Conservation (phyloP, 1,140 invertebrate genomes). For the Mya arenaria region DNA sequence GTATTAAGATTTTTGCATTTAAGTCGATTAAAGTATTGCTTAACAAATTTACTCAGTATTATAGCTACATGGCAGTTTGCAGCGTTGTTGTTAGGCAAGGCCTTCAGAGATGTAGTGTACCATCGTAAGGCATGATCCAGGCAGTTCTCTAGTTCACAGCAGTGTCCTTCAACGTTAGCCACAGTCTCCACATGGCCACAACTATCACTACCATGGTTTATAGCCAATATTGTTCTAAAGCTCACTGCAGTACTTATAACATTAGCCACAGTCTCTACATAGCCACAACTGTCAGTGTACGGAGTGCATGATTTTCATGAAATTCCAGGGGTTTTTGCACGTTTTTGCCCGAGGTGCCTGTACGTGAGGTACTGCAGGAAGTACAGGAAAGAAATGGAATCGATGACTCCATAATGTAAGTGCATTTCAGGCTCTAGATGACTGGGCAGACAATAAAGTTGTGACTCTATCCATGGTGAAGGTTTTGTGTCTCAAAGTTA, state of each 20-base stretch:
- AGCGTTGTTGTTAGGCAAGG: not conserved
- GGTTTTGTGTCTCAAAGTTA: too few species aligned
- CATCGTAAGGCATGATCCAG: not conserved
- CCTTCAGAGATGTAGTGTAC: not conserved
- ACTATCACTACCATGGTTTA: not conserved
- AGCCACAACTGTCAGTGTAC: too few species aligned
- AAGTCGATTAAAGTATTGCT: too few species aligned
- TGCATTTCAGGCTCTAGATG: not conserved
- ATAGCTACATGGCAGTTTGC: not conserved
- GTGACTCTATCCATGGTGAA: too few species aligned
- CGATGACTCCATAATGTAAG: not conserved
- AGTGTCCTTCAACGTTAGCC: not conserved
- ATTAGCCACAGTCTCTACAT: slow-evolving; percentile 1
- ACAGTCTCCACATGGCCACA: slow-evolving; percentile 1
- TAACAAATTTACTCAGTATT: too few species aligned
- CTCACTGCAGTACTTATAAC: not conserved
- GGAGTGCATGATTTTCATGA: not conserved
- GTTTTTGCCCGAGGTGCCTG: not conserved
- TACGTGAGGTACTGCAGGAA: slow-evolving; percentile 4
- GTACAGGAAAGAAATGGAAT: not conserved
- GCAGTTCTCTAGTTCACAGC: not conserved
- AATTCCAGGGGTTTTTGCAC: not conserved
- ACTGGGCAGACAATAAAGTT: not conserved
- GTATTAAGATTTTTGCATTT: too few species aligned
- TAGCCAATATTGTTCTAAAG: too few species aligned